A percentile compares a stretch with the other conserved stretches of the same genome.
These are phyloP conservation scores for Odontomyia ornata DNA, from an alignment of 2,888 invertebrate species.

Conservation along the genomic window DNA sequence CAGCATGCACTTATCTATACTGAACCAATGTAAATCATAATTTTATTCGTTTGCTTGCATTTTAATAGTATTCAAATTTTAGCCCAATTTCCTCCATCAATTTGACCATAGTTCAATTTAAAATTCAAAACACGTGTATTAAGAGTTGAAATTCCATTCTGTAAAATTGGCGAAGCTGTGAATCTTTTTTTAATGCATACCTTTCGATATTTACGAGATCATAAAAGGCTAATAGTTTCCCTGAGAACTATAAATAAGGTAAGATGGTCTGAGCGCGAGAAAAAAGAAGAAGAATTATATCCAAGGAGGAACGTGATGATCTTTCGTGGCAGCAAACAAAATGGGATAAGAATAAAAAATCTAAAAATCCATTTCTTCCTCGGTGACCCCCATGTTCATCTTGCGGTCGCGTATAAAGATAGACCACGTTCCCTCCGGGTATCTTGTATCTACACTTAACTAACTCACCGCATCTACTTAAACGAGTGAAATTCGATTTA, in stretches of 20 bases:
- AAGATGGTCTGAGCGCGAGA: background rate
- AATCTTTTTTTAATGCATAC: slow-evolving; percentile 2
- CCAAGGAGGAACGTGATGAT: background rate
- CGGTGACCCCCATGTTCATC: slow-evolving; percentile 2
- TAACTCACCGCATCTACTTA: background rate
- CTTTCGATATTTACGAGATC: background rate
- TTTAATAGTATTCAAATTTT: too few relatives aligned
- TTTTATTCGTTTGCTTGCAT: too few relatives aligned
- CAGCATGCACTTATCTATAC: too few relatives aligned
- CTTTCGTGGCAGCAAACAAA: background rate
- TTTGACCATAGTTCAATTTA: too few relatives aligned
- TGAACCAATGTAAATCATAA: too few relatives aligned
- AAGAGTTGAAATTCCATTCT: too few relatives aligned
- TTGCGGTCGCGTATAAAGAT: background rate
- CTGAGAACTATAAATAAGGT: background rate
- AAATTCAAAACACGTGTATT: too few relatives aligned
- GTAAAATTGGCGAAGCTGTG: background rate
- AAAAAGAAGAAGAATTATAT: too few relatives aligned
- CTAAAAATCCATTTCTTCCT: background rate
- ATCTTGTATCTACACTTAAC: background rate
- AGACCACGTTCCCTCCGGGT: background rate
- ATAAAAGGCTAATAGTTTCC: background rate
- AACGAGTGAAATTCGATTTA: slow-evolving; percentile 4
- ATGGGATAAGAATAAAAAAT: background rate
- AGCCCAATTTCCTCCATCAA: too few relatives aligned